Evolutionary conservation across 1,140 invertebrate genomes (phyloP).

Genomic region (Aphidius gifuensis): DNA sequence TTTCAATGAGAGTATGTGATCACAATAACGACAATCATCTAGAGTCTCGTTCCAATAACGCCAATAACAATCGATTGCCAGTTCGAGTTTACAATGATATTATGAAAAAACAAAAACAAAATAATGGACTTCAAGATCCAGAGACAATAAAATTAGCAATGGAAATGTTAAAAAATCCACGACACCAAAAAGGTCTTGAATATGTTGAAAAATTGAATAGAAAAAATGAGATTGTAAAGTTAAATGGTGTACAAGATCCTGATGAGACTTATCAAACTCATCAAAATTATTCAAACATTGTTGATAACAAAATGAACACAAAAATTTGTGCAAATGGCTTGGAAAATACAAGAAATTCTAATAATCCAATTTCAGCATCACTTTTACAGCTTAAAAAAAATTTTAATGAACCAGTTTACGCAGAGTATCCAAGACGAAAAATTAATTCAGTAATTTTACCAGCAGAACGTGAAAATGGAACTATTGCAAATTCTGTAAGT

Average conservation of each 20-base stretch:
- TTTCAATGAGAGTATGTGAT: too few relatives aligned
- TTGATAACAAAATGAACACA: slow-evolving; percentile 13
- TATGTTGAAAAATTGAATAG: slow-evolving; percentile 27
- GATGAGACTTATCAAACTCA: slow-evolving; percentile 10
- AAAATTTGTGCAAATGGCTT: slow-evolving; percentile 34
- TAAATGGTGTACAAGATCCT: slow-evolving; percentile 40
- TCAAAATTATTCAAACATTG: slow-evolving; percentile 2
- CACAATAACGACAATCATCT: too few relatives aligned
- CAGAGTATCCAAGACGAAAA: slow-evolving; percentile 24
- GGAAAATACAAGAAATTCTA: slow-evolving; percentile 33
- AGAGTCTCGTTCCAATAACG: too few relatives aligned
- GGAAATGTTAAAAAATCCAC: slow-evolving; percentile 23
- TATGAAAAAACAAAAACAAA: slow-evolving; percentile 31
- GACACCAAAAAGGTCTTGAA: slow-evolving; percentile 25
- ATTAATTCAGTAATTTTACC: background rate
- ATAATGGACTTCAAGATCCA: slow-evolving; percentile 45
- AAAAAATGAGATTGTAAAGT: slow-evolving; percentile 15
- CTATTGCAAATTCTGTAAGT: slow-evolving; percentile 9
- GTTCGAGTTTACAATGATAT: slow-evolving; percentile 29
- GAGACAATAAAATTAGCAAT: slow-evolving; percentile 27
- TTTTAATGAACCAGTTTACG: background rate
- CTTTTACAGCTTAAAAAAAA: slow-evolving; percentile 6
- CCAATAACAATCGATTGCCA: too few relatives aligned
- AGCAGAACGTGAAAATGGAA: slow-evolving; percentile 28
- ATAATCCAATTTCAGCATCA: slow-evolving; percentile 32